phyloP scores from a whole-genome alignment of 2,888 invertebrate genomes.

The Drosophila sordidula region DNA sequence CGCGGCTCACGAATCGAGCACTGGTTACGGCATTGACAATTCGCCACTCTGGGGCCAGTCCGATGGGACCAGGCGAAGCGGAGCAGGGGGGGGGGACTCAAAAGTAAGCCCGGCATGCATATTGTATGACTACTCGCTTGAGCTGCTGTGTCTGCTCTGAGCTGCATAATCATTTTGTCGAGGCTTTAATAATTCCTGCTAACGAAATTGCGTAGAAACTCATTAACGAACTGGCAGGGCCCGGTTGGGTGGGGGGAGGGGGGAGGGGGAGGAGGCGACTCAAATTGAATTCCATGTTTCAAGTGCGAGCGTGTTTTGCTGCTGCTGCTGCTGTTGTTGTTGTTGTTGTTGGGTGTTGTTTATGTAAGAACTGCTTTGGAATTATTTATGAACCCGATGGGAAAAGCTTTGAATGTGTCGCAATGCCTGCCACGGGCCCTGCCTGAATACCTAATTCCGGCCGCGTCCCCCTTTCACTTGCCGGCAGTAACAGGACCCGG shows the following conservation, averaged over 20 bases:
- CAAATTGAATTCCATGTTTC: constrained; percentile 74
- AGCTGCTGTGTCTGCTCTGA: constrained; percentile 14
- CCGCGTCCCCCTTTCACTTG: constrained; percentile 10
- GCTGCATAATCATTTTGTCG: constrained; percentile 62
- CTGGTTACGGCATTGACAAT: constrained; percentile 54
- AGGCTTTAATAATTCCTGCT: constrained; percentile 66
- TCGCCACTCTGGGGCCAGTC: constrained; percentile 16
- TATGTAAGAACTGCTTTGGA: constrained; percentile 75
- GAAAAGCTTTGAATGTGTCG: constrained; percentile 83
- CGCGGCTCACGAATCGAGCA: constrained; percentile 63
- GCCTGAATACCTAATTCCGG: constrained; percentile 63
- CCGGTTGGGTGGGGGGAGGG: constrained; percentile 2
- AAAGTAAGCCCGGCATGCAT: constrained; percentile 15
- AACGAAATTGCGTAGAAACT: constrained; percentile 78
- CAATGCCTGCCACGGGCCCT: constrained; percentile 64
- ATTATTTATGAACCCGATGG: constrained; percentile 83
- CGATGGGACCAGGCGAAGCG: background rate
- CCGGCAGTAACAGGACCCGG: constrained; percentile 8
- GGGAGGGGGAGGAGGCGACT: constrained; percentile 19
- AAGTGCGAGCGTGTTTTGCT: constrained; percentile 31
- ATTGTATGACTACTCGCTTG: constrained; percentile 19
- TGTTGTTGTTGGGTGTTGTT: constrained; percentile 46
- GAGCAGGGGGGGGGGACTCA: background rate
- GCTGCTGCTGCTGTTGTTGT: constrained; percentile 13
- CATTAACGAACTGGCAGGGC: constrained; percentile 67